Evolutionary conservation across 1,140 invertebrate genomes (phyloP).

Genomic region (Solenopsis fugax): DNA sequence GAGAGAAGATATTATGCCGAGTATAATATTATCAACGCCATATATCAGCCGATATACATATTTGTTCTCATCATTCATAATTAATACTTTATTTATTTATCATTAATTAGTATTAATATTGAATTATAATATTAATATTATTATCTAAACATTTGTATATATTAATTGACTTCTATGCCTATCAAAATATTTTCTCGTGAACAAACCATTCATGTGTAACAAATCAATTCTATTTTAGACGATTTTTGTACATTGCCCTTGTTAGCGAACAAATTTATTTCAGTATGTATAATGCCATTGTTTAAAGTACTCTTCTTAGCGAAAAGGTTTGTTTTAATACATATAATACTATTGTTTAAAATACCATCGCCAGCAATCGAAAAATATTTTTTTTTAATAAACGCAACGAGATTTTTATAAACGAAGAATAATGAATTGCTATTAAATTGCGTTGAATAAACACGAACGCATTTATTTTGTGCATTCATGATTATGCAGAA

Average conservation of each 20-base stretch:
- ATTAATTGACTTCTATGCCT: background rate
- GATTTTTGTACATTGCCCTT: background rate
- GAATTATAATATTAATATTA: background rate
- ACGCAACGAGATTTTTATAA: background rate
- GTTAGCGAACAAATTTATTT: background rate
- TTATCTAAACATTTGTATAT: background rate
- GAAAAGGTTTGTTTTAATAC: background rate
- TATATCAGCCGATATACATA: background rate
- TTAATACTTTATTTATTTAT: constrained; percentile 6
- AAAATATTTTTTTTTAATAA: background rate
- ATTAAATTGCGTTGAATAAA: background rate
- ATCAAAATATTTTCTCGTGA: background rate
- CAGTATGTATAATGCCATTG: background rate
- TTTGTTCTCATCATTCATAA: background rate
- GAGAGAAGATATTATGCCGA: background rate
- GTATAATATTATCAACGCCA: background rate
- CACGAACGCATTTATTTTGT: background rate
- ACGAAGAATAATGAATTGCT: background rate
- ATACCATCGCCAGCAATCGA: background rate
- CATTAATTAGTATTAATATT: constrained; percentile 18
- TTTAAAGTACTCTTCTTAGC: background rate
- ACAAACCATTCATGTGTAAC: background rate
- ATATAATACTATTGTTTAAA: background rate
- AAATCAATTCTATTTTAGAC: background rate
- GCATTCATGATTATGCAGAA: background rate